phyloP scores from a whole-genome alignment of 2,888 invertebrate genomes.

The Stenurella melanura region DNA sequence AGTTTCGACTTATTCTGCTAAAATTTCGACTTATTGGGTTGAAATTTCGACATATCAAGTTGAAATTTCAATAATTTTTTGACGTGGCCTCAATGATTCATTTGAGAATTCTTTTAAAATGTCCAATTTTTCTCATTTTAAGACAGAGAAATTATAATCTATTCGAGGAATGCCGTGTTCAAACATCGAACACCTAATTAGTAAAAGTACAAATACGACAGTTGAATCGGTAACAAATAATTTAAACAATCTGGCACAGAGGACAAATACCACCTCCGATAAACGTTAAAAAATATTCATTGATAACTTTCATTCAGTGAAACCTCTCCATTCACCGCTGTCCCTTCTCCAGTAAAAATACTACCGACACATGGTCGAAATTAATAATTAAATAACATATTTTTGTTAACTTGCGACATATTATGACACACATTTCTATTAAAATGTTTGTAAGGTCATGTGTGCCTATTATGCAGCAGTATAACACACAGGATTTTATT shows the following conservation, averaged over 20 bases:
- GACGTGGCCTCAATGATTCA: too few species aligned
- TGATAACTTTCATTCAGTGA: slow-evolving; percentile 9
- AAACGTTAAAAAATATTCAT: neutral
- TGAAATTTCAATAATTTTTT: too few species aligned
- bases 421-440: slow-evolving; percentile 23
- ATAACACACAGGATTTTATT: slow-evolving; percentile 40
- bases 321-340: slow-evolving; percentile 3
- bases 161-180: too few species aligned
- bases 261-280: neutral
- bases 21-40: too few species aligned
- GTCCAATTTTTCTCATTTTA: too few species aligned
- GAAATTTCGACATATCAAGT: too few species aligned
- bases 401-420: slow-evolving; percentile 19
- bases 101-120: too few species aligned
- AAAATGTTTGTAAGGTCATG: slow-evolving; percentile 18
- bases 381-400: slow-evolving; percentile 11
- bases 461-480: slow-evolving; percentile 5
- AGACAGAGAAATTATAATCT: too few species aligned
- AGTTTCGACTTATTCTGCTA: too few species aligned
- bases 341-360: neutral
- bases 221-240: neutral
- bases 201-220: neutral
- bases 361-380: slow-evolving; percentile 8
- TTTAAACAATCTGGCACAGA: neutral
- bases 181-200: neutral